Evolutionary conservation across 2,888 invertebrate species (phyloP).

Genomic region (Acanthococcus lagerstroemiae): DNA sequence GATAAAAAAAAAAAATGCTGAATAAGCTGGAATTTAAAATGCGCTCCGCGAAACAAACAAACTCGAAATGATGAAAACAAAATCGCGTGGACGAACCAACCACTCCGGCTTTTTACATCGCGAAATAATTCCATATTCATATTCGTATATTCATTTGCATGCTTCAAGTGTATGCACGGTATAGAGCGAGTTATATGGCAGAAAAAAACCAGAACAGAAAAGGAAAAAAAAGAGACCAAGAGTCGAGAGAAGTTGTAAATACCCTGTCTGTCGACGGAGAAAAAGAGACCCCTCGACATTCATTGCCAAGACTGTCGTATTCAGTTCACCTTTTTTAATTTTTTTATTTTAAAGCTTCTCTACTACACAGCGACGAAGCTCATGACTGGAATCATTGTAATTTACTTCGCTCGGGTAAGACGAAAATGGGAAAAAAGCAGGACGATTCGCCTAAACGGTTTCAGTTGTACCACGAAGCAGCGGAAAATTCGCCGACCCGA

Average conservation of each 20-base stretch:
- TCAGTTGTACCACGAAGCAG: too few relatives aligned
- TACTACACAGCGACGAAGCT: too few relatives aligned
- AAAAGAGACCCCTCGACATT: conserved; percentile 18
- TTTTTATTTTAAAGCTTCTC: too few relatives aligned
- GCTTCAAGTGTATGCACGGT: conserved; percentile 16
- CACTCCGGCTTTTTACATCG: conserved; percentile 1
- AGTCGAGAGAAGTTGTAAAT: conserved; percentile 22
- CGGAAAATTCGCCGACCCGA: too few relatives aligned
- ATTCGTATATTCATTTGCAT: conserved; percentile 28
- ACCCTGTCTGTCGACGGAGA: conserved; percentile 15
- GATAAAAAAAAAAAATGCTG: conserved; percentile 13
- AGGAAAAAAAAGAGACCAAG: conserved; percentile 3
- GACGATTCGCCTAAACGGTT: too few relatives aligned
- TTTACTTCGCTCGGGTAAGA: too few relatives aligned
- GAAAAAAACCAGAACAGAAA: too few relatives aligned
- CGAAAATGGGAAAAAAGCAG: too few relatives aligned
- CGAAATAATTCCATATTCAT: conserved; percentile 24
- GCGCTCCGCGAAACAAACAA: conserved; percentile 18
- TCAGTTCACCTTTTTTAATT: conserved; percentile 13
- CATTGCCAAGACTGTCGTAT: conserved; percentile 17
- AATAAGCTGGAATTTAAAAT: conserved; percentile 20
- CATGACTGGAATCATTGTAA: too few relatives aligned
- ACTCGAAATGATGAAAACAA: conserved; percentile 21
- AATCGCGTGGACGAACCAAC: conserved; percentile 7
- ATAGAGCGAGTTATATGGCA: conserved; percentile 1